Percentiles rank a stretch among this genome's conserved stretches.
Evolutionary conservation across 2,888 invertebrate species (phyloP).

Genomic region (Arenicola marina): DNA sequence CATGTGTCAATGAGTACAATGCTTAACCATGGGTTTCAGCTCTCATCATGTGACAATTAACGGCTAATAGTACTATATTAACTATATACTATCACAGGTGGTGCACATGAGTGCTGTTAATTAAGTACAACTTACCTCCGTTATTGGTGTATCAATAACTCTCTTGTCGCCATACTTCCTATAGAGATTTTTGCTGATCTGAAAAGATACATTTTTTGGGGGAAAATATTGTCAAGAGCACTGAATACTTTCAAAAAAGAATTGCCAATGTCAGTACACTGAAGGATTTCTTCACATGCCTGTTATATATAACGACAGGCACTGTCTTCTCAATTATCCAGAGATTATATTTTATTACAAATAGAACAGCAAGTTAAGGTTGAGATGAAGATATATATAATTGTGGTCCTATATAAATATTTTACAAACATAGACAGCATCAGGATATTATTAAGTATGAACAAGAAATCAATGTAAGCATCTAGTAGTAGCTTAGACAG

Average conservation of each 20-base stretch:
- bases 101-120: neutral
- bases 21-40: too few relatives aligned
- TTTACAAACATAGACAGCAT: too few relatives aligned
- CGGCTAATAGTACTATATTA: neutral
- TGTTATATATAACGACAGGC: too few relatives aligned
- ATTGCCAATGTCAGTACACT: neutral
- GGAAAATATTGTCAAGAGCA: neutral
- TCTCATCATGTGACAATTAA: too few relatives aligned
- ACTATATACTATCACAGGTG: neutral
- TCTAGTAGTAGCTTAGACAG: too few relatives aligned
- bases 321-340: neutral
- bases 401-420: too few relatives aligned
- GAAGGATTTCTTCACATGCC: neutral
- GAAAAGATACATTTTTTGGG: slow-evolving; percentile 22
- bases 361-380: neutral
- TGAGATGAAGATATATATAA: too few relatives aligned
- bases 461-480: too few relatives aligned
- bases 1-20: too few relatives aligned
- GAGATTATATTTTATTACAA: neutral
- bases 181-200: slow-evolving; percentile 94
- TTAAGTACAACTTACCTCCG: slow-evolving; percentile 68
- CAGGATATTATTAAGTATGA: too few relatives aligned
- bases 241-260: neutral
- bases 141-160: slow-evolving; percentile 97
- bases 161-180: slow-evolving; percentile 97